Conservation (phyloP, 2,888 invertebrate genomes). For the Chelonus formosanus region DNA sequence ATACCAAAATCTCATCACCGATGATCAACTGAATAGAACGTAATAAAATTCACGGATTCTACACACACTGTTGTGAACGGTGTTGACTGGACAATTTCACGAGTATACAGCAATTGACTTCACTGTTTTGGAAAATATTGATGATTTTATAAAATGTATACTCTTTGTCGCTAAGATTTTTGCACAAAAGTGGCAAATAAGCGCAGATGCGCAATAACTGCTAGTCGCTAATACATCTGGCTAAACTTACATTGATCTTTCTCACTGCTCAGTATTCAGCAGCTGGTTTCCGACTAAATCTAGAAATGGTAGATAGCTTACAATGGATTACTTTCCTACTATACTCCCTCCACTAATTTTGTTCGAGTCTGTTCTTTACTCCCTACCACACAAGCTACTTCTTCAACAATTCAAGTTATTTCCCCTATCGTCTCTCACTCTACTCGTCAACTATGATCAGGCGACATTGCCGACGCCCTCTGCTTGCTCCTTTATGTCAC, state of each 20-base stretch:
- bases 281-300: conserved; percentile 64
- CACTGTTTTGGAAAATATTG: not conserved
- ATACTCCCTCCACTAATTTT: not conserved
- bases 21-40: too few relatives aligned
- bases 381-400: not conserved
- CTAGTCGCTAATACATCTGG: conserved; percentile 62
- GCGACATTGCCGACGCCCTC: conserved; percentile 52
- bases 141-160: conserved; percentile 38
- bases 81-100: too few relatives aligned
- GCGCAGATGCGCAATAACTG: conserved; percentile 64
- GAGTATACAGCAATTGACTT: too few relatives aligned
- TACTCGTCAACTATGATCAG: conserved; percentile 37
- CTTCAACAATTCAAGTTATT: not conserved
- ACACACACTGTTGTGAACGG: too few relatives aligned
- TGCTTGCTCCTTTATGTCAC: conserved; percentile 51
- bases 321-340: conserved; percentile 42
- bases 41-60: too few relatives aligned
- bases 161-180: conserved; percentile 58
- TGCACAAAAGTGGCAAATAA: conserved; percentile 57
- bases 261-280: conserved; percentile 64
- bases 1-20: too few relatives aligned
- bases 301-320: conserved; percentile 45
- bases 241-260: conserved; percentile 58
- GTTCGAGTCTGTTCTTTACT: conserved; percentile 16
- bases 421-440: conserved; percentile 14